Evolutionary conservation across 2,797 vertebrate species (phyloP).

Genomic region (Cirrhinus molitorella): DNA sequence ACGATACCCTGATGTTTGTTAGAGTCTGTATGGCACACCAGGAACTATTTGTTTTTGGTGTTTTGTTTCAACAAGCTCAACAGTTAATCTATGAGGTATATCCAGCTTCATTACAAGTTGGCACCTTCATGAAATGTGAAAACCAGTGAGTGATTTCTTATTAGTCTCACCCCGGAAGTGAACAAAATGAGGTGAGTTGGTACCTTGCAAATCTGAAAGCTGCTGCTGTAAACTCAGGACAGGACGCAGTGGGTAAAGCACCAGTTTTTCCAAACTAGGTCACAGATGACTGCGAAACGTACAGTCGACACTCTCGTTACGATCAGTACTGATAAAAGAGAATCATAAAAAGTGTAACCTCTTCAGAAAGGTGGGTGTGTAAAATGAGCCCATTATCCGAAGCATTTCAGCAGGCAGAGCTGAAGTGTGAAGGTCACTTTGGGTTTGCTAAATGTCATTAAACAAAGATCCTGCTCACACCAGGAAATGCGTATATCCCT

Average conservation of each 20-base stretch:
- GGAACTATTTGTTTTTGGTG: not conserved
- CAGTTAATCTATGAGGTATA: conserved; percentile 31
- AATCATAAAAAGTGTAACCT: conserved; percentile 12
- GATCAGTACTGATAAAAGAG: conserved; percentile 15
- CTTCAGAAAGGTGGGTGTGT: not conserved
- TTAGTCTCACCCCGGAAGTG: not conserved
- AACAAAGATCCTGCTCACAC: conserved; percentile 72
- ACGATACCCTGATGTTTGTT: conserved; percentile 24
- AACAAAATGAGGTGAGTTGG: not conserved
- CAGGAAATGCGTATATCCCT: conserved; percentile 96
- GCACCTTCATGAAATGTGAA: not conserved
- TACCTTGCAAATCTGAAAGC: conserved; percentile 29
- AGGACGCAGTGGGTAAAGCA: conserved; percentile 14
- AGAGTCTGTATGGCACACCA: conserved; percentile 23
- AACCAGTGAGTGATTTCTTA: conserved; percentile 15
- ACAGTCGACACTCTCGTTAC: not conserved
- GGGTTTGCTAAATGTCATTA: conserved; percentile 3
- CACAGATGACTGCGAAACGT: conserved; percentile 3
- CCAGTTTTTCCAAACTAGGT: conserved; percentile 24
- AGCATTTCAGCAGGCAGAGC: not conserved
- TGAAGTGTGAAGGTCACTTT: conserved; percentile 8
- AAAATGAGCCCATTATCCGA: not conserved
- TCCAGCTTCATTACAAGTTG: not conserved
- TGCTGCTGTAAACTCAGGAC: conserved; percentile 20
- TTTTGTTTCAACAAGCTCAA: not conserved